A percentile compares a stretch with the other conserved stretches of the same genome.
Evolutionary conservation across 2,113 vertebrate species (phyloP).

Genomic region (Monopterus albus): DNA sequence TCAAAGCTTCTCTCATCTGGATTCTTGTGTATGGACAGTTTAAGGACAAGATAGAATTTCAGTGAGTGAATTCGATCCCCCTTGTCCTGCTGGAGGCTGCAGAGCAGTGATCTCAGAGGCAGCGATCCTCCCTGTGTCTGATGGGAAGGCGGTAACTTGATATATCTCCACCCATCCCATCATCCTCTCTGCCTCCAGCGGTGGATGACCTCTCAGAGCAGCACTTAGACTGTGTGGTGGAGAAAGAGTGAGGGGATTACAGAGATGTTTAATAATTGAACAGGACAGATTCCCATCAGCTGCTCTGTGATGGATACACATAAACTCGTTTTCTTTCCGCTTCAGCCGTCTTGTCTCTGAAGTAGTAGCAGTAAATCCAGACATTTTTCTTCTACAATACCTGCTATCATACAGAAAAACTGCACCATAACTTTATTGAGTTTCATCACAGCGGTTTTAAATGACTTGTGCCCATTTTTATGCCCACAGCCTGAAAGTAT

Average conservation of each 20-base stretch:
- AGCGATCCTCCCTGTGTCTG: constrained; percentile 2
- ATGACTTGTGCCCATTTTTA: neutral
- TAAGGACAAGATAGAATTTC: no score
- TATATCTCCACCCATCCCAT: constrained; percentile 36
- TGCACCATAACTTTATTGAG: neutral
- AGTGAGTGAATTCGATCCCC: constrained; percentile 28
- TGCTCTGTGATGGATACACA: constrained; percentile 64
- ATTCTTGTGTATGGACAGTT: no score
- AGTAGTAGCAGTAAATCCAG: no score
- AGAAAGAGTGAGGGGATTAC: constrained; percentile 33
- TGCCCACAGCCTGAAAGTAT: neutral
- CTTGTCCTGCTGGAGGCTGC: constrained; percentile 35
- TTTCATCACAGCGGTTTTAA: neutral
- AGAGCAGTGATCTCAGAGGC: constrained; percentile 2
- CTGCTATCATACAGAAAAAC: neutral
- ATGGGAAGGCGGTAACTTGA: constrained; percentile 57
- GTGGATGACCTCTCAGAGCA: constrained; percentile 12
- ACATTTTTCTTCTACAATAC: neutral
- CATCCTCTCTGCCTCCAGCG: constrained; percentile 21
- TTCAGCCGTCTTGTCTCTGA: neutral
- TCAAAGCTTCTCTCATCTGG: no score
- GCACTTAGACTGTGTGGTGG: constrained; percentile 19
- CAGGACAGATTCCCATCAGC: constrained; percentile 41
- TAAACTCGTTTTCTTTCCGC: constrained; percentile 5
- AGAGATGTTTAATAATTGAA: constrained; percentile 62